Evolutionary conservation across 2,888 invertebrate genomes (phyloP), one percentile per base, ranked within the genome.

Genomic region (Laspeyria flexula): DNA sequence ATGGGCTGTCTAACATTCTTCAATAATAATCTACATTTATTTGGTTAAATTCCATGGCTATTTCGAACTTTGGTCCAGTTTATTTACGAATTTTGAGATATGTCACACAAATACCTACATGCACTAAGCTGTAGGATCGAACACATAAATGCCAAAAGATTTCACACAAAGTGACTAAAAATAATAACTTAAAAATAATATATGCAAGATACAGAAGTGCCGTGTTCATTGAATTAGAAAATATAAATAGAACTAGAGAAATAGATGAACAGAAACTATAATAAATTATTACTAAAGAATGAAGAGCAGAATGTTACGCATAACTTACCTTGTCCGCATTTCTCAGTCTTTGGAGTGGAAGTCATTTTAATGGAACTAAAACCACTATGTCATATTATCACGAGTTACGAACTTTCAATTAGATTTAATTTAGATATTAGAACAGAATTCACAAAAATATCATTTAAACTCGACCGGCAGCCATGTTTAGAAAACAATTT

Each of bases 291-390:
- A 57, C 41, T 51, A 57, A 54, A 43, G 43, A 59, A 52, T 43
- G 55, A 54, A 66, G 57, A 65, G 57, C 62, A 54, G 29, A 75
- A 69, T 66, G 75, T 74, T 77, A 79, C 58, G 74, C 71, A 64
- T 77, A 74, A 68, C 90, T 87, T 85, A 92, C 91, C 91, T 81
- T 86, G 90, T 73, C 86, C 88, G 71, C 83, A 89, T 90, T 88
- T 91, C 60, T 91, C 92, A 81, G 90, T 84, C 86, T 91, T 91
- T 68, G 91, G 91, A 78, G 91, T 92, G 65, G 92, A 92, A 86
- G 87, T 90, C 92, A 92, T 92, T 78, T 71, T 85, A 79, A 63
- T 66, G 67, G 59, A 71, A 67, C 68, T 77, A 63, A 67, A 71
- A 71, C 71, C 79, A 81, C 83, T 87, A 81, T 80, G 81, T 70